phyloP scores from a whole-genome alignment of 2,888 invertebrate species.

The Drosophila anomalata region DNA sequence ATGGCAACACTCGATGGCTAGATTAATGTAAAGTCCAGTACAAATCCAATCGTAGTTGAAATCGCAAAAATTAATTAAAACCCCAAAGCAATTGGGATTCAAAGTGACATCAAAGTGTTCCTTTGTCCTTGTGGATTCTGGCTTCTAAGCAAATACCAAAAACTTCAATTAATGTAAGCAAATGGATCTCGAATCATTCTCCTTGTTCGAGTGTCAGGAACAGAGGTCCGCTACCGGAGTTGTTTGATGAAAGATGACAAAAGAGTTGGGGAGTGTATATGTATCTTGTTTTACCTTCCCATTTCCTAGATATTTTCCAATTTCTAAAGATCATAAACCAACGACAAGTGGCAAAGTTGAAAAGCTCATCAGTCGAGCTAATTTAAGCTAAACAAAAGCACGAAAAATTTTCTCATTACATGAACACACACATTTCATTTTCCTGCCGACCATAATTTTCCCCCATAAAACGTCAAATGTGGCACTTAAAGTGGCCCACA shows the following conservation, averaged over 20 bases:
- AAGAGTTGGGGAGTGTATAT: conserved; percentile 10
- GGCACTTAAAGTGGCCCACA: conserved; percentile 75
- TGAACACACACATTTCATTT: conserved; percentile 66
- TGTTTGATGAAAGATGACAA: not conserved
- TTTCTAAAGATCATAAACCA: conserved; percentile 39
- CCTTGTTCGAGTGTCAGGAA: conserved; percentile 21
- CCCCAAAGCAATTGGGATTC: conserved; percentile 37
- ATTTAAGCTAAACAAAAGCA: conserved; percentile 70
- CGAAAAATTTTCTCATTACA: conserved; percentile 65
- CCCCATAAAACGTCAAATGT: conserved; percentile 74
- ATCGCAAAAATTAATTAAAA: conserved; percentile 67
- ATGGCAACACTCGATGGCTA: conserved; percentile 53
- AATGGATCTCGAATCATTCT: conserved; percentile 51
- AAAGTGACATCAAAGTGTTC: conserved; percentile 56
- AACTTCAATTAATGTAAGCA: conserved; percentile 69
- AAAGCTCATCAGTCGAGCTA: conserved; percentile 58
- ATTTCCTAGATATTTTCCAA: conserved; percentile 1
- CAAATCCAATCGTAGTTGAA: conserved; percentile 46
- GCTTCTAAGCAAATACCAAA: conserved; percentile 51
- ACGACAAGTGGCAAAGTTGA: conserved; percentile 25
- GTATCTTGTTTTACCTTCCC: not conserved
- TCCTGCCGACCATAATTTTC: conserved; percentile 47
- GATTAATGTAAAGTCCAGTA: conserved; percentile 66
- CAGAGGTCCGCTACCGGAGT: conserved; percentile 3
- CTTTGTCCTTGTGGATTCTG: conserved; percentile 47